Conservation (phyloP, 2,113 vertebrate species). For the Acrocephalus kingi region DNA sequence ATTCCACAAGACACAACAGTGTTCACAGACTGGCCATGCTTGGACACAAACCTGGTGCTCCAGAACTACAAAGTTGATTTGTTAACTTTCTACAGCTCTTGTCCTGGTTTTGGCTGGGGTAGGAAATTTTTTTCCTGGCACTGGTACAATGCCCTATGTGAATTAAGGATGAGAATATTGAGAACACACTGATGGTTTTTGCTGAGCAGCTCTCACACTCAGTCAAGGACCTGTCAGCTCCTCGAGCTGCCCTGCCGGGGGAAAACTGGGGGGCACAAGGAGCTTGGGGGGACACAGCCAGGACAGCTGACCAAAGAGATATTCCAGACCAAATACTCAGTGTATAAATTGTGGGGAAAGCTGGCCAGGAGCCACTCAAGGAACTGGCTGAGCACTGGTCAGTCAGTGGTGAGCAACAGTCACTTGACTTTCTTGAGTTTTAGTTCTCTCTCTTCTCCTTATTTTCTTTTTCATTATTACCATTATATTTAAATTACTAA, state of each 20-base stretch:
- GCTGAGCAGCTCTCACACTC: background rate
- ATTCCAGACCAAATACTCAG: background rate
- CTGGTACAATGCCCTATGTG: background rate
- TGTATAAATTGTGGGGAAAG: background rate
- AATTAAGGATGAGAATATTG: background rate
- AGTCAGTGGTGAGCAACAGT: background rate
- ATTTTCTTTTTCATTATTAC: background rate
- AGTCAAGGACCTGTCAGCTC: background rate
- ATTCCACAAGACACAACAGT: background rate
- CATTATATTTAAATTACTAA: background rate
- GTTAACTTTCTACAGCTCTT: background rate
- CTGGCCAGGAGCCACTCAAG: background rate
- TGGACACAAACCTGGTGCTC: background rate
- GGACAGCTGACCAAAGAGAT: background rate
- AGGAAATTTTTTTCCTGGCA: background rate
- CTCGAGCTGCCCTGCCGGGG: background rate
- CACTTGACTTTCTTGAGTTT: background rate
- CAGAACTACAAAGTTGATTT: background rate
- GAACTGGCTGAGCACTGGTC: accelerated
- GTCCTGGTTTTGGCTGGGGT: background rate
- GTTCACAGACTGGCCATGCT: accelerated
- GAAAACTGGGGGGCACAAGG: background rate
- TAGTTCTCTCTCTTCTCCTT: background rate
- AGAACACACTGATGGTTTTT: background rate
- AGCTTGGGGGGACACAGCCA: background rate